Evolutionary conservation across 2,888 invertebrate species (phyloP).

Genomic region (Scaptomyza caliginosa): DNA sequence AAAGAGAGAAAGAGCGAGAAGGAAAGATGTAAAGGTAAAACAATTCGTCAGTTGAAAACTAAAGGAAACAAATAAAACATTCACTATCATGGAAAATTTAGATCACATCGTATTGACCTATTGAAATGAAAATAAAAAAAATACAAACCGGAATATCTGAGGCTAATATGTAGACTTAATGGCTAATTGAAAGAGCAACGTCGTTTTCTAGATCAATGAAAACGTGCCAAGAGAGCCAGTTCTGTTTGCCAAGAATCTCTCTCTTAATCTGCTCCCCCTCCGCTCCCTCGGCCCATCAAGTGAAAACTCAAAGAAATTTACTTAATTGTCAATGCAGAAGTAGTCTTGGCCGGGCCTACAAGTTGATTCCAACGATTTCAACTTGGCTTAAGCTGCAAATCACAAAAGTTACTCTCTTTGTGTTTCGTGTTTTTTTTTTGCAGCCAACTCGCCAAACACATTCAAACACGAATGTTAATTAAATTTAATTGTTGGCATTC

Average conservation of each 20-base stretch:
- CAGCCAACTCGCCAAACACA: too few relatives aligned
- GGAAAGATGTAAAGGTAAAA: not conserved
- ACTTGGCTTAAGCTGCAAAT: conserved; percentile 5
- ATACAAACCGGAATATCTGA: conserved; percentile 38
- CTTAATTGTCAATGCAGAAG: conserved; percentile 29
- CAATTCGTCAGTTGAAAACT: not conserved
- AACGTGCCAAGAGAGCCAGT: conserved; percentile 48
- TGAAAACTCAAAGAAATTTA: conserved; percentile 39
- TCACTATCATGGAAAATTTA: conserved; percentile 48
- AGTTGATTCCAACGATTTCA: conserved; percentile 31
- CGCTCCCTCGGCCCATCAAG: not conserved
- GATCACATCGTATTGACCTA: conserved; percentile 49
- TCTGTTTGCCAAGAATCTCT: conserved; percentile 9
- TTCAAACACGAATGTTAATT: conserved; percentile 69
- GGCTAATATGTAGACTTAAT: conserved; percentile 18
- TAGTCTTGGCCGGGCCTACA: conserved; percentile 32
- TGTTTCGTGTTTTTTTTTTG: conserved; percentile 7
- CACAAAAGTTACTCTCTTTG: conserved; percentile 20
- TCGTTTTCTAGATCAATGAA: conserved; percentile 61
- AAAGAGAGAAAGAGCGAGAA: not conserved
- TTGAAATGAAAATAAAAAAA: conserved; percentile 23
- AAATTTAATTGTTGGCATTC: conserved; percentile 81
- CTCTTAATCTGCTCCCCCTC: not conserved
- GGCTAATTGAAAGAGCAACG: conserved; percentile 18
- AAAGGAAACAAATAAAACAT: conserved; percentile 10